Base-by-base conservation (phyloP, 2,113 vertebrate species). In the Lagenorhynchus albirostris region DNA sequence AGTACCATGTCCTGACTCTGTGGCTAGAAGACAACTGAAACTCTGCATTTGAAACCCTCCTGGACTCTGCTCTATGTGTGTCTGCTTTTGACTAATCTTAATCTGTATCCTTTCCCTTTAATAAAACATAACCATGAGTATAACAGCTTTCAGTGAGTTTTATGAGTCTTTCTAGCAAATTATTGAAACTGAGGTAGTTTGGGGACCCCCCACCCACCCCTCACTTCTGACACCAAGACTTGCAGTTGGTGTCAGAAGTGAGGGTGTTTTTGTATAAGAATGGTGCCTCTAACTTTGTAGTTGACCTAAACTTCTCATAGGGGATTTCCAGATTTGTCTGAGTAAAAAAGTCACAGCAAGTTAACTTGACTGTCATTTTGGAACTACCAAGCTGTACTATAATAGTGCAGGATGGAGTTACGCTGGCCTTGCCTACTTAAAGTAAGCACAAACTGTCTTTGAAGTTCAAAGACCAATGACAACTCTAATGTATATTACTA, bases 381-480 rank as follows among this genome's bases (percentile, higher is more conserved):
- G 14, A 89, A 92, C 33, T 67, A 76, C 8, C 18, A 73, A 62
- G 70, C 33, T 96, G 5, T 36, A 63, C 36, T 58, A 62, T 36
- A 60, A 74, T 33, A 21, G 25, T 26, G 4, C 12, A 96, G 9
- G n/a, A 85, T 53, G 21, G 29, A 71, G 74, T 47, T 89, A 20
- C 36, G 25, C n/a, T 91, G 36, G 53, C 60, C 60, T 79, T 88
- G n/a, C 10, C 36, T 63, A 44, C 29, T 95, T 68, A 80, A 65
- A 76, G 62, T 73, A 92, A 94, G 8, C 8, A 94, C 53, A 93
- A 82, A 7, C n/a, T 82, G 47, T 76, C 74, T 94, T 95, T 96
- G 81, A 84, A 90, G 76, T 90, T 77, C 79, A 94, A 97, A 97
- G 73, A 85, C 91, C 47, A 89, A 10, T 86, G 67, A 63, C 33